Percentiles rank a stretch among this genome's conserved stretches.
These are phyloP conservation scores for Paedocypris micromegethes DNA, from an alignment of 2,797 vertebrate genomes.

Conservation along the genomic window DNA sequence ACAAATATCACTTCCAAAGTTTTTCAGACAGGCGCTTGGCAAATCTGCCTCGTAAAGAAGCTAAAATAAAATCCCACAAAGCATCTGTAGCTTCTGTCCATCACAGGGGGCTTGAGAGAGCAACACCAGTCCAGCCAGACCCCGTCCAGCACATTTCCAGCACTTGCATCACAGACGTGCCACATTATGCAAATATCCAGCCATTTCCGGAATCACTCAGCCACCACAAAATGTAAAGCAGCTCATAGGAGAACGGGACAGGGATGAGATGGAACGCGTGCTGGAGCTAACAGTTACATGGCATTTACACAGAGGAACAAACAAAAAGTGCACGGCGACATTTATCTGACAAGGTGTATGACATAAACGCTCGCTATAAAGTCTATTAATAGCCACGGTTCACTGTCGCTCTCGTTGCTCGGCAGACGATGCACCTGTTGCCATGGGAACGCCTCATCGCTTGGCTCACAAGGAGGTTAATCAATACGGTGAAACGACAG, in stretches of 20 bases:
- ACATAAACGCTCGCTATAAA: conserved; percentile 55
- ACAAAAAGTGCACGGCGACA: conserved; percentile 47
- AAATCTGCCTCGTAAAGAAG: conserved; percentile 6
- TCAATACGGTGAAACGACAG: conserved; percentile 55
- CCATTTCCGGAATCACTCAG: conserved; percentile 17
- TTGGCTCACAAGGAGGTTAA: conserved; percentile 55
- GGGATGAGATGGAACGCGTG: neutral
- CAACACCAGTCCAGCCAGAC: conserved; percentile 6
- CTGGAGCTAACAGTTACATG: conserved; percentile 16
- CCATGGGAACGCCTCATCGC: conserved; percentile 65
- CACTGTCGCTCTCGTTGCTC: conserved; percentile 50
- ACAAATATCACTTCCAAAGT: too few species aligned
- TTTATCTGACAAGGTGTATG: conserved; percentile 52
- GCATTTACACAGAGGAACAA: conserved; percentile 44
- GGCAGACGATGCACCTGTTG: conserved; percentile 67
- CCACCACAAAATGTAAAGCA: conserved; percentile 8
- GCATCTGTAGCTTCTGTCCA: conserved; percentile 3
- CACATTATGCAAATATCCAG: conserved; percentile 21
- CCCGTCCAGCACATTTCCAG: conserved; percentile 23
- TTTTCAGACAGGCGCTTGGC: neutral
- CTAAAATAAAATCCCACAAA: too few species aligned
- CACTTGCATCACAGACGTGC: conserved; percentile 26
- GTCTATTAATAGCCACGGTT: conserved; percentile 69
- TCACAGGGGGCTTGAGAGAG: conserved; percentile 10
- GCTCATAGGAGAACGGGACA: neutral